A percentile compares a stretch with the other conserved stretches of the same genome.
Evolutionary conservation across 2,797 vertebrate genomes (phyloP).

Genomic region (Glyptemys insculpta): DNA sequence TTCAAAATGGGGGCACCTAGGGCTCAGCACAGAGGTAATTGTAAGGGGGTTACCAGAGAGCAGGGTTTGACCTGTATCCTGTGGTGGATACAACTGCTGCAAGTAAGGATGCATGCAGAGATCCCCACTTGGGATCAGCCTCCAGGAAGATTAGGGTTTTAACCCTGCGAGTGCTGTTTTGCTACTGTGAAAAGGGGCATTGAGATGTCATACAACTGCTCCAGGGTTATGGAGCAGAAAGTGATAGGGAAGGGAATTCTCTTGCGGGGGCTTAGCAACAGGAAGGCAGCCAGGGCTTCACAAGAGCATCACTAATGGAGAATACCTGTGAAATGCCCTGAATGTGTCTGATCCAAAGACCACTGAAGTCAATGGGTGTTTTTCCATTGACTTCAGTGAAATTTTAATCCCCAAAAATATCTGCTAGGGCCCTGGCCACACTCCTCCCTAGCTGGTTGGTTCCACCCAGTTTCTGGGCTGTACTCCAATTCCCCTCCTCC

Average conservation of each 20-base stretch:
- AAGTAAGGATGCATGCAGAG: rapidly evolving
- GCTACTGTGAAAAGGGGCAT: not conserved
- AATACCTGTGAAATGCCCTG: constrained; percentile 22
- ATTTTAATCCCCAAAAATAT: no score
- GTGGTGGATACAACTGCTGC: not conserved
- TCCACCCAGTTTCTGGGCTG: no score
- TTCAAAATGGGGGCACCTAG: rapidly evolving
- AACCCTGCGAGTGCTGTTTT: not conserved
- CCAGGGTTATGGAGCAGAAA: not conserved
- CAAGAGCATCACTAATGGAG: constrained; percentile 9
- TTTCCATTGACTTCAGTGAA: no score
- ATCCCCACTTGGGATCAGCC: not conserved
- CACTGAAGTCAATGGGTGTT: no score
- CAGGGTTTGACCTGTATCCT: not conserved
- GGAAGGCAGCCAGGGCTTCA: not conserved
- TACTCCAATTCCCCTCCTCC: no score
- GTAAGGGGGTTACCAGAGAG: not conserved
- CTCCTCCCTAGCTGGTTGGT: no score
- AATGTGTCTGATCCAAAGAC: no score
- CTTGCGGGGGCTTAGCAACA: not conserved
- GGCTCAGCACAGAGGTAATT: rapidly evolving
- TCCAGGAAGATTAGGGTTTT: constrained; percentile 2
- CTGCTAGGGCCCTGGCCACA: no score
- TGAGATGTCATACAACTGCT: not conserved
- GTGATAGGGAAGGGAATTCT: not conserved